Conservation (phyloP, 2,888 invertebrate species). For the Phalera bucephala region DNA sequence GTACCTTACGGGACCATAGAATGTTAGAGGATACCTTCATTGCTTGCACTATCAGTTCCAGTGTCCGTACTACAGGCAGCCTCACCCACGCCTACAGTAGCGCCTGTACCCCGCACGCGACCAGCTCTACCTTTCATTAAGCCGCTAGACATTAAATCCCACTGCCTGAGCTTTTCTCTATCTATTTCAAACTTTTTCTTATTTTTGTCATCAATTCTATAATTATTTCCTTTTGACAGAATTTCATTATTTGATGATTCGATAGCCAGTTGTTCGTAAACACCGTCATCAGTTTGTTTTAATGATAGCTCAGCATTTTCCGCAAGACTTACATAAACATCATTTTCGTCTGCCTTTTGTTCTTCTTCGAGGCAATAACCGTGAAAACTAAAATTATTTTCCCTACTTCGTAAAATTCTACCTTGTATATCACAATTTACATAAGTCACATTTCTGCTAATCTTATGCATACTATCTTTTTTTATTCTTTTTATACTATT, state of each 20-base stretch:
- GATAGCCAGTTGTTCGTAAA: conserved; percentile 81
- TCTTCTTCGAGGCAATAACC: conserved; percentile 46
- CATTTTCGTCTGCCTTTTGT: conserved; percentile 70
- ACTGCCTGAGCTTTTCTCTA: conserved; percentile 92
- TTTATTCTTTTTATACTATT: conserved; percentile 74
- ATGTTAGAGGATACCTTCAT: conserved; percentile 80
- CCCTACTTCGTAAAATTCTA: conserved; percentile 61
- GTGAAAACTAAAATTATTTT: conserved; percentile 39
- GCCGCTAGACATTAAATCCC: conserved; percentile 95
- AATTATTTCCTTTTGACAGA: conserved; percentile 17
- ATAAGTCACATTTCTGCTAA: conserved; percentile 89
- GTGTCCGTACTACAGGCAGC: conserved; percentile 67
- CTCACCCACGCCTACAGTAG: conserved; percentile 58
- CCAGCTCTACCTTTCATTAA: conserved; percentile 81
- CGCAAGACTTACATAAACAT: conserved; percentile 79
- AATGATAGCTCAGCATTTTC: conserved; percentile 47
- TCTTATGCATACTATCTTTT: conserved; percentile 61
- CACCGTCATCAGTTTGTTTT: conserved; percentile 74
- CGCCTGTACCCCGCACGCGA: conserved; percentile 66
- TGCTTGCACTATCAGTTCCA: conserved; percentile 75
- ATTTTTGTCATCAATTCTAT: conserved; percentile 30
- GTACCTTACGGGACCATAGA: conserved; percentile 71
- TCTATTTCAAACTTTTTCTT: conserved; percentile 86
- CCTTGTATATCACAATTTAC: conserved; percentile 88
- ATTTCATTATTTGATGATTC: conserved; percentile 49